Conservation (phyloP, 35 echinoderm and acorn worm species). For the Acanthaster planci region DNA sequence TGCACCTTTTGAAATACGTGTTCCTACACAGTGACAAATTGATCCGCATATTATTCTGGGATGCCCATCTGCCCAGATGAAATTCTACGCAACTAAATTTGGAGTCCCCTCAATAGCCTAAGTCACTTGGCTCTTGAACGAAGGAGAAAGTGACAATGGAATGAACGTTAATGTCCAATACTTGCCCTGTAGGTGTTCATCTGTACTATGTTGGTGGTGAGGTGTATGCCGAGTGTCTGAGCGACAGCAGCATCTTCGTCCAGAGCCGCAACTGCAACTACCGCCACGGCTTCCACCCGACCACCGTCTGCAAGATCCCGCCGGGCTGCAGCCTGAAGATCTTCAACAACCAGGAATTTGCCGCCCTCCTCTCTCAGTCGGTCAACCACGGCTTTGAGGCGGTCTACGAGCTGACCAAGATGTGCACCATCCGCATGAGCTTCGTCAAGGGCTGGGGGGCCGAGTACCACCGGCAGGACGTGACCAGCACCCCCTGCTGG, state of each 20-base stretch:
- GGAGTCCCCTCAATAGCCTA: too few relatives aligned
- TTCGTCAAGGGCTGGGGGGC: conserved; percentile 99
- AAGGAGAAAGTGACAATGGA: too few relatives aligned
- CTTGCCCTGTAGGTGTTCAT: conserved; percentile 79
- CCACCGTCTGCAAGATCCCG: conserved; percentile 99
- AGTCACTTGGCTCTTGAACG: too few relatives aligned
- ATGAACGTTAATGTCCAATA: not conserved
- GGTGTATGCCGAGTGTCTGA: conserved; percentile 97
- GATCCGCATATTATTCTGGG: too few relatives aligned
- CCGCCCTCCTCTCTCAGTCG: conserved; percentile 95
- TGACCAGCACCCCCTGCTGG: conserved; percentile 98
- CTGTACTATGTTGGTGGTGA: conserved; percentile 99
- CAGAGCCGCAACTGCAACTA: conserved; percentile 99
- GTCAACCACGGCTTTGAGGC: conserved; percentile 99
- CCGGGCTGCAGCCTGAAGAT: conserved; percentile 98
- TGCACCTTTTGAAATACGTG: too few relatives aligned
- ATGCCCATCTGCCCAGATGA: too few relatives aligned
- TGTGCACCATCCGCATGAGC: conserved; percentile 99
- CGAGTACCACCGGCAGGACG: conserved; percentile 98
- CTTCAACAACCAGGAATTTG: conserved; percentile 99
- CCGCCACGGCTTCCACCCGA: conserved; percentile 98
- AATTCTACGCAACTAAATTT: too few relatives aligned
- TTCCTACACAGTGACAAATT: too few relatives aligned
- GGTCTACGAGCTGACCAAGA: conserved; percentile 98
- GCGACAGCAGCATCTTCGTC: conserved; percentile 99